Percentiles rank a stretch among this genome's conserved stretches.
Evolutionary conservation across 2,888 invertebrate genomes (phyloP).

Genomic region (Coleophora deauratella): DNA sequence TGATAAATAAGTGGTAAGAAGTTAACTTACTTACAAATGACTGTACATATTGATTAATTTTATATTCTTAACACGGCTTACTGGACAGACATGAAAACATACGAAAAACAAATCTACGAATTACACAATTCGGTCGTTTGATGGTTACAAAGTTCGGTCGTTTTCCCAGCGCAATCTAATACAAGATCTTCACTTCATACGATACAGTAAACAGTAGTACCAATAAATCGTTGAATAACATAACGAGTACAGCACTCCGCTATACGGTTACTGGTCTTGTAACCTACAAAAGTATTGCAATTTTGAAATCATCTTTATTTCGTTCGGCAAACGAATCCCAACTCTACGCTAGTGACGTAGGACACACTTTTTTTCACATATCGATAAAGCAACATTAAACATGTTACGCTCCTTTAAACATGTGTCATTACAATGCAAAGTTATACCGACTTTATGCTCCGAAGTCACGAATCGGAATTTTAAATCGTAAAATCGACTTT

Average conservation of each 20-base stretch:
- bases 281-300: conserved; percentile 13
- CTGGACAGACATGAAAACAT: too few relatives aligned
- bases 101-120: too few relatives aligned
- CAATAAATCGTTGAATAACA: conserved; percentile 11
- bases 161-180: too few relatives aligned
- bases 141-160: too few relatives aligned
- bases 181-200: too few relatives aligned
- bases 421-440: conserved; percentile 31
- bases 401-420: conserved; percentile 25
- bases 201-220: neutral
- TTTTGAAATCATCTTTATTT: conserved; percentile 15
- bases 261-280: conserved; percentile 14
- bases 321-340: neutral
- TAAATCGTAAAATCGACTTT: conserved; percentile 12
- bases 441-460: conserved; percentile 25
- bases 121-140: too few relatives aligned
- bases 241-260: conserved; percentile 3
- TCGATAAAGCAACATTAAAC: conserved; percentile 11
- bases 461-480: conserved; percentile 21
- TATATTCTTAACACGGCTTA: too few relatives aligned
- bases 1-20: too few relatives aligned
- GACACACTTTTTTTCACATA: neutral
- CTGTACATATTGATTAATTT: too few relatives aligned
- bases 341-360: neutral
- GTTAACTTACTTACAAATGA: too few relatives aligned